Percentiles rank a stretch among this genome's conserved stretches.
Evolutionary conservation across 1,140 invertebrate genomes (phyloP).

Genomic region (Drosophila repleta): DNA sequence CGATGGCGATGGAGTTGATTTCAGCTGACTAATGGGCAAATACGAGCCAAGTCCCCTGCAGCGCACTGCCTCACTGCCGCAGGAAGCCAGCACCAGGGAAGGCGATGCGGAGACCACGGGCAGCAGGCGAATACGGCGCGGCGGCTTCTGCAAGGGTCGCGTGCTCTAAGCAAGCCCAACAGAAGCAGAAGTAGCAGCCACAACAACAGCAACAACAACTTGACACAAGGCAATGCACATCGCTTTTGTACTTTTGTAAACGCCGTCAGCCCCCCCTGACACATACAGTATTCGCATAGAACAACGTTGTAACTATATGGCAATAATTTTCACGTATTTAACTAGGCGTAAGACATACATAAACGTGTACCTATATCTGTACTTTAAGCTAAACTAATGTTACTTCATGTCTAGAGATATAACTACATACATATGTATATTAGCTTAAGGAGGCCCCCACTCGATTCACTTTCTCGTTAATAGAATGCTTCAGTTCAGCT

Average conservation of each 20-base stretch:
- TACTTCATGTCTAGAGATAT: slow-evolving; percentile 2
- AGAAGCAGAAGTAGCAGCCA: not conserved
- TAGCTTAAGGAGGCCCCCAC: slow-evolving; percentile 6
- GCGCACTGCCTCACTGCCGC: slow-evolving; percentile 65
- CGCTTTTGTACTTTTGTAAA: slow-evolving; percentile 74
- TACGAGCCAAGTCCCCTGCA: slow-evolving; percentile 66
- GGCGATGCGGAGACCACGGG: slow-evolving; percentile 26
- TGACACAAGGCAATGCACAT: slow-evolving; percentile 55
- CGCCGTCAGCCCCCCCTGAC: slow-evolving; percentile 40
- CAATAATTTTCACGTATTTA: slow-evolving; percentile 83
- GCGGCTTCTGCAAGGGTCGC: slow-evolving; percentile 78
- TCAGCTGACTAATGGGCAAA: slow-evolving; percentile 80
- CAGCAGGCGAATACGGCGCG: slow-evolving; percentile 57
- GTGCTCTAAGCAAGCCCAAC: slow-evolving; percentile 47
- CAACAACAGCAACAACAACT: slow-evolving; percentile 3
- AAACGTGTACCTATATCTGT: slow-evolving; percentile 1
- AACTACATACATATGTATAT: slow-evolving; percentile 1
- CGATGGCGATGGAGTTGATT: slow-evolving; percentile 76
- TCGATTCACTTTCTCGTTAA: slow-evolving; percentile 19
- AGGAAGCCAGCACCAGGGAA: slow-evolving; percentile 32
- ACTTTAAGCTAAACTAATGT: slow-evolving; percentile 24
- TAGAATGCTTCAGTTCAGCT: slow-evolving; percentile 22
- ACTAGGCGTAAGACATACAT: slow-evolving; percentile 54
- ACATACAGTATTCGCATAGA: slow-evolving; percentile 77
- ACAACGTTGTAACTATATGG: slow-evolving; percentile 81